Base-by-base conservation (phyloP, 2,797 vertebrate species). In the Anabacerthia variegaticeps region DNA sequence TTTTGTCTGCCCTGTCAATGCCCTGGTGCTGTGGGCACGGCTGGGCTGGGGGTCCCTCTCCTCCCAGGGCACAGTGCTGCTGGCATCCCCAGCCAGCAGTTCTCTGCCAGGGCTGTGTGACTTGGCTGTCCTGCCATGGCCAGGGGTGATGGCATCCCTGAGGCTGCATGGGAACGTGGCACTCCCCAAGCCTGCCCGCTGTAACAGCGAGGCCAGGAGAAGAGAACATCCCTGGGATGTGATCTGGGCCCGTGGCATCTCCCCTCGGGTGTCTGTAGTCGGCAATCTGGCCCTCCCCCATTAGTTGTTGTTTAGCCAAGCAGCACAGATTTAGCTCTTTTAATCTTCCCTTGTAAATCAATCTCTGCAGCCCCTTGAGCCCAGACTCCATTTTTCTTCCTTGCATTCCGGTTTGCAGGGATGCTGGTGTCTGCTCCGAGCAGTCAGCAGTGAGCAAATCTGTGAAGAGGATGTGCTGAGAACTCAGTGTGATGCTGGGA, bases 311-410 rank as follows among this genome's bases (percentile, higher is more conserved):
- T 92, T 96, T 91, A 96, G 95, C 87, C 91, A 92, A 96, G 89
- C 92, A 81, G 89, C 85, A 81, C 95, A 96, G 95, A 96, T 94
- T 94, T 94, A 96, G 95, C 88, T 96, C 92, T 92, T 88, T 84
- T 96, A 96, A 96, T 97, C 95, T 96, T 93, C 88, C 92, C 88
- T 85, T 86, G 76, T 95, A 97, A 96, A 96, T 96, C 95, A 94
- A 78, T 95, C 95, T 93, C 76, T 51, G 30, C 54, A 94, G 93
- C 92, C 85, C 95, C 94, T 66, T 84, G 94, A 94, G 96, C 91
- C 73, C 63, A 49, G 74, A 91, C 85, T 96, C 89, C 80, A 74
- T 93, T 96, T 96, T 96, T 93, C 96, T 96, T 97, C 83, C 69
- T 81, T n/a, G 44, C 7, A 5, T 73, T 93, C 77, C 9, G 1